Base-by-base conservation (phyloP, 2,113 vertebrate genomes). In the Nothobranchius furzeri region DNA sequence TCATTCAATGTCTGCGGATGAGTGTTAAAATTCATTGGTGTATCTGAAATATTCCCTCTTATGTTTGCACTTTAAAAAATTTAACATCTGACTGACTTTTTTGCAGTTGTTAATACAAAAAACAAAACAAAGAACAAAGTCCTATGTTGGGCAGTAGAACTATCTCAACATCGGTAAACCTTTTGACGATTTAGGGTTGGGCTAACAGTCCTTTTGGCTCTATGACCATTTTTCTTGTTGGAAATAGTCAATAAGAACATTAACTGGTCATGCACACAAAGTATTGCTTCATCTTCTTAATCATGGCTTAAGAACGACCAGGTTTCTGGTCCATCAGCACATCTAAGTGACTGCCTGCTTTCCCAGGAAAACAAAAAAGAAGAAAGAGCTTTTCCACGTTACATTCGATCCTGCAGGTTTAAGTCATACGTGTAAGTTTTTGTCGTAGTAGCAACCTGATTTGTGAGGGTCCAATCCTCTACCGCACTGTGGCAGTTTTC, bases 241-340 rank as follows among this genome's bases (percentile, higher is more conserved):
- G 46, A 42, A 70, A 70, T 45, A 52, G 60, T 78, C 68, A 52
- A 49, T 46, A 64, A 71, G 45, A 59, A 60, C 17, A 20, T 10
- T 9, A 73, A 40, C 46, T 83, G 81, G 78, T 85, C 80, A 80
- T 83, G 84, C 75, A 82, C 76, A 81, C 75, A 55, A 64, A 78
- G 79, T 91, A 90, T 91, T 92, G 92, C 90, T 88, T 70, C 67
- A 70, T 81, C 73, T 79, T 77, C 68, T 69, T 80, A 30, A 76
- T 84, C 81, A 88, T 85, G 88, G 86, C 85, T 91, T 86, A 47
- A 7, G 68, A 73, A 52, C 17, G 80, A 78, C 77, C 82, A 49
- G 13, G 73, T 62, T 12, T 51, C 14, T 10, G 80, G 72, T 79
- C 85, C 87, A 72, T 78, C 60, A 3, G 57, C 70, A 66, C 57